Percentiles rank a stretch among this genome's conserved stretches.
These are phyloP conservation scores for Gymnocheta viridis DNA, from an alignment of 2,888 invertebrate genomes.

Conservation along the genomic window DNA sequence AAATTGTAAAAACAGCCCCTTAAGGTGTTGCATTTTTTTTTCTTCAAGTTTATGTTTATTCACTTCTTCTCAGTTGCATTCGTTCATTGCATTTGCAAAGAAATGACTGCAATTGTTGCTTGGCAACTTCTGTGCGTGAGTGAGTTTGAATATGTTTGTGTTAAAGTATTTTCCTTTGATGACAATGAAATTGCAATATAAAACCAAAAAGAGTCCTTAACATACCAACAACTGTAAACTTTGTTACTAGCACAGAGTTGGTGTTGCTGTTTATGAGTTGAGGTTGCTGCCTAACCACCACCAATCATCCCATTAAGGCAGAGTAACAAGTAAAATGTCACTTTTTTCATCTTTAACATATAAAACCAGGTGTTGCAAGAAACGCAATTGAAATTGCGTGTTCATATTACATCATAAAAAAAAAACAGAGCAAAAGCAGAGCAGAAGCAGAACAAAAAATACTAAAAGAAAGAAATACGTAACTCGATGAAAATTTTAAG, in stretches of 20 bases:
- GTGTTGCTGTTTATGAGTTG: background rate
- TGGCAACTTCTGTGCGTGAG: conserved; percentile 47
- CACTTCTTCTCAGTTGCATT: conserved; percentile 17
- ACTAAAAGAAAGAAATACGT: background rate
- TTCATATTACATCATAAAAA: conserved; percentile 44
- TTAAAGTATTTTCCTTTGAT: conserved; percentile 54
- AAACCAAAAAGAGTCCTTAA: conserved; percentile 60
- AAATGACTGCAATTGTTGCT: conserved; percentile 50
- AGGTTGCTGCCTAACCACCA: conserved; percentile 25
- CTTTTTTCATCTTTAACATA: conserved; percentile 18
- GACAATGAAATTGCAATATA: conserved; percentile 54
- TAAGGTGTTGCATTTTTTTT: conserved; percentile 27
- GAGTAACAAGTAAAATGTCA: conserved; percentile 56
- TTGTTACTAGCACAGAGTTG: conserved; percentile 26
- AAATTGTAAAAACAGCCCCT: conserved; percentile 56
- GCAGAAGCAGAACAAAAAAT: background rate
- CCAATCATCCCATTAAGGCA: conserved; percentile 16
- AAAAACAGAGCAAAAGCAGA: background rate
- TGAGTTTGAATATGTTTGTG: conserved; percentile 3
- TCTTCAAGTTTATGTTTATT: background rate
- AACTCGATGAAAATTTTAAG: conserved; percentile 53
- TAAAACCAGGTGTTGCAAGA: conserved; percentile 57
- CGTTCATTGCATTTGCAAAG: conserved; percentile 9
- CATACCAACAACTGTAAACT: conserved; percentile 53
- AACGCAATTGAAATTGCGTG: conserved; percentile 67